Base-by-base conservation (phyloP, 1,140 invertebrate genomes). In the Caenorhabditis briggsae region DNA sequence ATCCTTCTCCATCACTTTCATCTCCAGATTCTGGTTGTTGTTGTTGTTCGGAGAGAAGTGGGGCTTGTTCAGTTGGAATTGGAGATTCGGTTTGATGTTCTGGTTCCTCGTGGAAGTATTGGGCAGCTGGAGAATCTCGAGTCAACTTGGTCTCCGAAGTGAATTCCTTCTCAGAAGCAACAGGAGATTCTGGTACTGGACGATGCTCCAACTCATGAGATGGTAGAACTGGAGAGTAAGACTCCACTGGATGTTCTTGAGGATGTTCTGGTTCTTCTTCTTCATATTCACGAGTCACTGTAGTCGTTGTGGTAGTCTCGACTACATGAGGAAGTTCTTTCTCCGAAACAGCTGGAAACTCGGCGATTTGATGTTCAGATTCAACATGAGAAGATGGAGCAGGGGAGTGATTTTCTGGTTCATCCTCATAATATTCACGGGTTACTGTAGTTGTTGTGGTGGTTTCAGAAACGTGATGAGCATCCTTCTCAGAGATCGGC, bases 1-100 rank as follows among this genome's bases (percentile, higher is more conserved):
- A 33, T 41, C 82, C 50, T 87, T 87, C 86, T 33, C 83, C 59
- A 20, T 85, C 84, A 78, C 61, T 64, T 14, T 87, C 86, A 14
- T 84, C 83, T 55, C 25, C 53, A 18, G 53, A 55, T 61, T 50
- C 56, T 50, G 59, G 74, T 25, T 82, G 48, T 14, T 82, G 48
- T 14, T 82, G 53, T 41, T 78, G 23, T 50, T 82, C 84, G 18
- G 64, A 41, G 7, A 53, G 70, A 48, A 78, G 70, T 78, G 70
- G 70, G 23, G 70, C 70, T 5, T 50, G 12, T 65, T 74, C 64
- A 25, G 70, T 48, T 46, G 41, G 55, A 58, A 41, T 23, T 58
- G 48, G 46, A 41, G 43, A 53, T 86, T 53, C 55, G 43, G 16
- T 58, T 25, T 86, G 33, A 74, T 78, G 43, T 50, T 70, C 46